These are phyloP conservation scores for Pelobates fuscus DNA, from an alignment of 2,113 vertebrate genomes.

Conservation along the genomic window DNA sequence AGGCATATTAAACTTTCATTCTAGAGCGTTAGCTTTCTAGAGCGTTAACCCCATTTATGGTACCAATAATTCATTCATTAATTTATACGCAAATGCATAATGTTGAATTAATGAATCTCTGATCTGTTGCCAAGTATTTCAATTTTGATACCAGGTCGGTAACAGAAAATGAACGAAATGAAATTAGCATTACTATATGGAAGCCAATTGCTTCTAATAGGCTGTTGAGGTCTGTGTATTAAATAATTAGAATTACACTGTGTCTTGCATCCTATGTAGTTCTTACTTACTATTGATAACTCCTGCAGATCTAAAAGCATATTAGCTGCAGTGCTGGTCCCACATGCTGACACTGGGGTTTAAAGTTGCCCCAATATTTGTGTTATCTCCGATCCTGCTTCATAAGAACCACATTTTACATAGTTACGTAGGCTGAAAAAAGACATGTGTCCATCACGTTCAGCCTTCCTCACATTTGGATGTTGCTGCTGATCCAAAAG, in stretches of 20 bases:
- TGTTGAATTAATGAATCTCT: constrained; percentile 47
- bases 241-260: constrained; percentile 42
- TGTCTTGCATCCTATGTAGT: constrained; percentile 31
- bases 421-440: too few relatives aligned
- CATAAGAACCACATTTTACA: not conserved
- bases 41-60: constrained; percentile 40
- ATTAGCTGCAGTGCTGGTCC: constrained; percentile 37
- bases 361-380: constrained; percentile 28
- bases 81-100: constrained; percentile 49
- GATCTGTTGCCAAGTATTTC: constrained; percentile 44
- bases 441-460: too few relatives aligned
- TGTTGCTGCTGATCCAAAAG: too few relatives aligned
- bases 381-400: constrained; percentile 24
- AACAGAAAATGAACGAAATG: constrained; percentile 39
- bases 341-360: constrained; percentile 47
- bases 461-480: too few relatives aligned
- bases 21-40: constrained; percentile 14
- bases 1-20: constrained; percentile 31
- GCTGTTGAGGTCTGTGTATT: constrained; percentile 48
- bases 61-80: constrained; percentile 45
- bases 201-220: constrained; percentile 46
- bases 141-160: constrained; percentile 39
- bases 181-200: constrained; percentile 45
- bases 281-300: constrained; percentile 40
- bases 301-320: constrained; percentile 43